phyloP scores from a whole-genome alignment of 1,140 invertebrate species.

The Himalopsyche phryganea region DNA sequence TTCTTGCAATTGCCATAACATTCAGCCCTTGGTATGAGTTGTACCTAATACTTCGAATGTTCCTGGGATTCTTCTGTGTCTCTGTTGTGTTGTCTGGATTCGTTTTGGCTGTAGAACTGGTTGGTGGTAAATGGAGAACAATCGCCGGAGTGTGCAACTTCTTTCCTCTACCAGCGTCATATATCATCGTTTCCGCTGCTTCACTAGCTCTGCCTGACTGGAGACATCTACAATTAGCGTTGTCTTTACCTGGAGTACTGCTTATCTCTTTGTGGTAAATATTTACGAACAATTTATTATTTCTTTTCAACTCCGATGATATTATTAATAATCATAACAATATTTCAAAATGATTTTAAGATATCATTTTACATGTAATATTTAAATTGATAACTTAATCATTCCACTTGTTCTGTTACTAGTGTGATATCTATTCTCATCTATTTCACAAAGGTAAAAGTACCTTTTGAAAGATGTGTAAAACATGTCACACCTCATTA shows the following conservation, averaged over 20 bases:
- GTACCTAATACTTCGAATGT: slow-evolving; percentile 59
- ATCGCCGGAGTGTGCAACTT: slow-evolving; percentile 70
- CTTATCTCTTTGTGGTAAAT: slow-evolving; percentile 64
- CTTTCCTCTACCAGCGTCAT: slow-evolving; percentile 67
- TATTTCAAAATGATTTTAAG: too few species aligned
- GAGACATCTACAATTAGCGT: slow-evolving; percentile 66
- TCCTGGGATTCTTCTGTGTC: slow-evolving; percentile 67
- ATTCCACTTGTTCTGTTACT: too few species aligned
- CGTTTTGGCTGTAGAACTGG: slow-evolving; percentile 67
- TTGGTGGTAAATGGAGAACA: slow-evolving; percentile 71
- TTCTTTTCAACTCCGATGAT: too few species aligned
- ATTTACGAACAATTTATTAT: too few species aligned
- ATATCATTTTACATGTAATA: too few species aligned
- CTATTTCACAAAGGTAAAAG: too few species aligned
- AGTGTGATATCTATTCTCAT: too few species aligned
- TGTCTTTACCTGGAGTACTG: slow-evolving; percentile 66
- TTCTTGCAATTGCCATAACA: slow-evolving; percentile 57
- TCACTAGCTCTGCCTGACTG: slow-evolving; percentile 71
- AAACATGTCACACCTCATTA: too few species aligned
- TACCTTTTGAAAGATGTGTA: too few species aligned
- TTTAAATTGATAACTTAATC: too few species aligned
- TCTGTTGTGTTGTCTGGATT: slow-evolving; percentile 71
- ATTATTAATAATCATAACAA: too few species aligned
- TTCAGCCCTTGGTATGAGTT: slow-evolving; percentile 62
- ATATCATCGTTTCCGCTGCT: slow-evolving; percentile 67